These are phyloP conservation scores for Heptranchias perlo DNA, from an alignment of 2,113 vertebrate species.

Conservation along the genomic window DNA sequence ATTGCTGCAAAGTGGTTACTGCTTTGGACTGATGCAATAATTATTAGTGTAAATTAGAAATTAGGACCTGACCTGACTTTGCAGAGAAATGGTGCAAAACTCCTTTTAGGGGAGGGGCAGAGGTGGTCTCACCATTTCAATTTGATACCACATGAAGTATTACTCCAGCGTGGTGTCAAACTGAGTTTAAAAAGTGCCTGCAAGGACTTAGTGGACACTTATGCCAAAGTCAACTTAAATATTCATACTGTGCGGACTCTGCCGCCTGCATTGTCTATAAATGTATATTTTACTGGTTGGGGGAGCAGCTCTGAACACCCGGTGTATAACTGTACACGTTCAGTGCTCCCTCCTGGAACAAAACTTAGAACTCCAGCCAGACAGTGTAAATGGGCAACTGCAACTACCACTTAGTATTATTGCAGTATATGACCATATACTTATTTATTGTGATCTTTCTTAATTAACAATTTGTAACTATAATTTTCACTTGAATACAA, in stretches of 20 bases:
- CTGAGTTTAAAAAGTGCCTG: neutral
- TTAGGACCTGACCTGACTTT: neutral
- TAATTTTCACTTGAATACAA: constrained; percentile 1
- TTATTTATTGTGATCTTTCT: neutral
- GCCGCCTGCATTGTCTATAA: neutral
- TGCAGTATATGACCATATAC: neutral
- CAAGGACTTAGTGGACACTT: neutral
- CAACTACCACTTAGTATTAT: neutral
- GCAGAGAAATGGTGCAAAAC: neutral
- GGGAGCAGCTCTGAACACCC: neutral
- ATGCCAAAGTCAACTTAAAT: no score
- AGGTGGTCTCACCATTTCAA: neutral
- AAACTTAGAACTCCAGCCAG: neutral
- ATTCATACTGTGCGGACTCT: neutral
- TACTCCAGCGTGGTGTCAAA: neutral
- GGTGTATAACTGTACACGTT: neutral
- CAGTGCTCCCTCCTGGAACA: neutral
- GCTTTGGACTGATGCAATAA: neutral
- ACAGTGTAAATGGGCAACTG: neutral
- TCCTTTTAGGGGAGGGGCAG: neutral
- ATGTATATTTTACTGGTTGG: neutral
- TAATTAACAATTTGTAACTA: neutral
- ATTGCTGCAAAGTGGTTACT: neutral
- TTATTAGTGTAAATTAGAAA: neutral
- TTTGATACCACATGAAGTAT: no score